Conservation (phyloP, 2,113 vertebrate species). For the Oryzias woworae region DNA sequence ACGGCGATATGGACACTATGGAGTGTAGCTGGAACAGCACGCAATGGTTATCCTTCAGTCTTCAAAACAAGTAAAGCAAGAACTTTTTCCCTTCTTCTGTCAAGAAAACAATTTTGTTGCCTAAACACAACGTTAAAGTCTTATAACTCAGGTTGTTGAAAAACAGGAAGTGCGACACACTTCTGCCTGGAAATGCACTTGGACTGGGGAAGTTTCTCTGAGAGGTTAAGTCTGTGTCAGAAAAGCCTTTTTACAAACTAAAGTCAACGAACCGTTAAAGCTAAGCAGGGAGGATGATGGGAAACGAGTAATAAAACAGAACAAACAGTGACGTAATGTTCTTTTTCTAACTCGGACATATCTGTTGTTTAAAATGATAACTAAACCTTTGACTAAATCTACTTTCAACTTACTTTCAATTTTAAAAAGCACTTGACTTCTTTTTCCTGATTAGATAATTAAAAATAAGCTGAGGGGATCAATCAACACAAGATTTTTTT, state of each 20-base stretch:
- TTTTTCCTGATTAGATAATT: no score
- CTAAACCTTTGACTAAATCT: no score
- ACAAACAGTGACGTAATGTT: no score
- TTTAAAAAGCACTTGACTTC: no score
- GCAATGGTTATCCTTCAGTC: slow-evolving; percentile 61
- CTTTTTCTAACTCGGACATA: no score
- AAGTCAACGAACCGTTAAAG: background rate
- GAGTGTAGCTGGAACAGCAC: slow-evolving; percentile 84
- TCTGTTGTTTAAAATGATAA: no score
- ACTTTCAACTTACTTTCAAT: no score
- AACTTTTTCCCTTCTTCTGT: background rate
- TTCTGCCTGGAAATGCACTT: slow-evolving; percentile 10
- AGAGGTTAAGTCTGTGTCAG: background rate
- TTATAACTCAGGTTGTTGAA: background rate
- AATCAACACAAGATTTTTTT: no score
- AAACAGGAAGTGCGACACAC: slow-evolving; percentile 7
- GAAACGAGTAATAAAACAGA: no score
- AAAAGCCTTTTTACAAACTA: background rate
- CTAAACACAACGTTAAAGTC: background rate
- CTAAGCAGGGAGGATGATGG: no score
- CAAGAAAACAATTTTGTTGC: background rate
- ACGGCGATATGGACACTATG: slow-evolving; percentile 83
- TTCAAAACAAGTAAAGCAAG: slow-evolving; percentile 67
- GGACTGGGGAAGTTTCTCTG: slow-evolving; percentile 15
- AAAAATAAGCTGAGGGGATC: no score